A percentile compares a stretch with the other conserved stretches of the same genome.
phyloP scores from a whole-genome alignment of 2,797 vertebrate species.

The Periophthalmus magnuspinnatus region DNA sequence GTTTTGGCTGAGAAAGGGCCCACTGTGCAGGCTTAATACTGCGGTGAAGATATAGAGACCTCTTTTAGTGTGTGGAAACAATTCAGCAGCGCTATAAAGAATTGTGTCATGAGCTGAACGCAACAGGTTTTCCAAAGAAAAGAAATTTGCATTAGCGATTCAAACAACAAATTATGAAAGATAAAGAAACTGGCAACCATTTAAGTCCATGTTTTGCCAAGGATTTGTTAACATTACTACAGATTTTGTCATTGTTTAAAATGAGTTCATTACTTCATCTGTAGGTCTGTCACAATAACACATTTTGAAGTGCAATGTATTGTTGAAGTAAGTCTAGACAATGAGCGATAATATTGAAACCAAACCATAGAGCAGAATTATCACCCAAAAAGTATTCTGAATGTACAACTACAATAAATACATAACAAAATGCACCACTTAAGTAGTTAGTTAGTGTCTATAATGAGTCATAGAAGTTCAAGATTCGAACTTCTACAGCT shows the following conservation, averaged over 20 bases:
- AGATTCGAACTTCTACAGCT: no score
- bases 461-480: no score
- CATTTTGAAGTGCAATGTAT: no score
- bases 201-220: background rate
- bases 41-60: background rate
- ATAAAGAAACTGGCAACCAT: background rate
- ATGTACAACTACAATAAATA: no score
- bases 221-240: background rate
- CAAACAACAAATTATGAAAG: background rate
- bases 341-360: no score
- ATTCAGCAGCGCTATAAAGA: background rate
- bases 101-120: background rate
- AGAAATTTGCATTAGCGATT: background rate
- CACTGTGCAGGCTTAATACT: constrained; percentile 6
- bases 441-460: no score
- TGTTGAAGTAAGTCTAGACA: no score
- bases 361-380: no score
- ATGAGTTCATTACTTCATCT: background rate
- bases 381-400: no score
- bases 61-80: constrained; percentile 6
- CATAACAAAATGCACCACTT: no score
- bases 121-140: background rate
- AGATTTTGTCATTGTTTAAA: background rate
- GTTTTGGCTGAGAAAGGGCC: constrained; percentile 26
- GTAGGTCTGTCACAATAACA: no score